Evolutionary conservation across 1,140 invertebrate species (phyloP).

Genomic region (Zaprionus camerounensis): DNA sequence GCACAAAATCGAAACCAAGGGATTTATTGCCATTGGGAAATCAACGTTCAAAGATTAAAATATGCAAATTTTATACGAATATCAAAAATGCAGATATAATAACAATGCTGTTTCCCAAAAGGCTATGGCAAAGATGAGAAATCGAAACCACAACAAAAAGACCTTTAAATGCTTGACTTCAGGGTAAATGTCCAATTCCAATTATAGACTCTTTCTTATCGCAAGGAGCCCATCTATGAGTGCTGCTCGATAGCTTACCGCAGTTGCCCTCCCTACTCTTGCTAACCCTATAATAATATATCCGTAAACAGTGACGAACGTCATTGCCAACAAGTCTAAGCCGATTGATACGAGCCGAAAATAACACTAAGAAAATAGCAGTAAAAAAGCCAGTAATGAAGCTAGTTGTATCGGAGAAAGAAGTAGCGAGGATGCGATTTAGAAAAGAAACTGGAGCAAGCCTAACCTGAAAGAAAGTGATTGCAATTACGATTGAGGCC

Average conservation of each 20-base stretch:
- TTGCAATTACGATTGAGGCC: conserved; percentile 73
- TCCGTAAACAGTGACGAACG: conserved; percentile 32
- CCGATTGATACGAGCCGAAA: conserved; percentile 41
- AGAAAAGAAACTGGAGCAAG: neutral
- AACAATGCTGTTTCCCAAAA: neutral
- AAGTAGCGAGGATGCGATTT: neutral
- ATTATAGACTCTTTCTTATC: conserved; percentile 24
- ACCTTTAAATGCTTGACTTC: conserved; percentile 6
- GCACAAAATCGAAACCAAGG: conserved; percentile 20
- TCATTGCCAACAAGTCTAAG: conserved; percentile 64
- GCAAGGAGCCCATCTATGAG: conserved; percentile 37
- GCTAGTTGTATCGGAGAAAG: neutral
- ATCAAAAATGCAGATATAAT: conserved; percentile 1
- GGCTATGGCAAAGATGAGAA: conserved; percentile 22
- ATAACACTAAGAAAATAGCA: conserved; percentile 39
- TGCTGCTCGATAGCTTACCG: conserved; percentile 15
- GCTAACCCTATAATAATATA: neutral
- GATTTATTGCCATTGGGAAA: conserved; percentile 51
- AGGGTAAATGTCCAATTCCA: conserved; percentile 23
- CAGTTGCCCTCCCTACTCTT: neutral
- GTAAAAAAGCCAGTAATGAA: conserved; percentile 53
- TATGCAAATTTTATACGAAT: conserved; percentile 47
- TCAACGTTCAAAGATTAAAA: conserved; percentile 40
- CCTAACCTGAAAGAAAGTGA: conserved; percentile 26
- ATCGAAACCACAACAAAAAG: conserved; percentile 8